Evolutionary conservation across 2,888 invertebrate genomes (phyloP), one percentile per base, ranked within the genome.

Genomic region (Eupeodes latifasciatus): DNA sequence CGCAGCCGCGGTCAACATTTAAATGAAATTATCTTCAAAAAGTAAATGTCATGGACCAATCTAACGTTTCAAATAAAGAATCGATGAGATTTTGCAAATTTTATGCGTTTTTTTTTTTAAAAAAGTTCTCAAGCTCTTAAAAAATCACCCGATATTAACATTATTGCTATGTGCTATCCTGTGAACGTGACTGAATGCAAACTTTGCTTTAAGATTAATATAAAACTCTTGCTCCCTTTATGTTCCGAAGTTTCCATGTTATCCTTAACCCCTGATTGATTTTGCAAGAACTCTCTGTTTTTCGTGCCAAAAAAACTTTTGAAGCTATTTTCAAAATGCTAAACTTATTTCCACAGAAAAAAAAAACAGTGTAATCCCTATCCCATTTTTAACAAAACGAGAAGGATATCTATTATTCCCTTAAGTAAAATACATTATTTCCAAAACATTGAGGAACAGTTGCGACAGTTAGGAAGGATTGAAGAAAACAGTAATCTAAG

Each of bases 401-500:
- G 44, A 27, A 57, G 6, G 53, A 53, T 40, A 40, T 40, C 40
- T 40, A 40, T 40, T 69, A 79, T 75, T 76, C 79, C 79, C 71
- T 16, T 79, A 77, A 84, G 84, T 87, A 66, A 87, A 87, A 87
- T 87, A 87, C 80, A 87, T 87, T 84, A 87, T 87, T 71, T 83
- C 84, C 76, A 59, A 76, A 75, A 80, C 86, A 83, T 76, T 87
- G 83, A 55, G 72, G 75, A 66, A 59, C 59, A 36, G 44, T n/a
- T 69, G 75, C 27, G 34, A 81, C 55, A 71, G 57, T 36, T 27
- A 27, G 27, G 27, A 53, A 27, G 27, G 27, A 53, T 3, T 10
- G 11, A 16, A 69, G 64, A 9, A 64, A 27, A 47, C 9, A 9
- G 1, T 2, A 27, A 5, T 44, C 44, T 14, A 27, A 51, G 3